Base-by-base conservation (phyloP, 2,113 vertebrate genomes). In the Gymnogyps californianus region DNA sequence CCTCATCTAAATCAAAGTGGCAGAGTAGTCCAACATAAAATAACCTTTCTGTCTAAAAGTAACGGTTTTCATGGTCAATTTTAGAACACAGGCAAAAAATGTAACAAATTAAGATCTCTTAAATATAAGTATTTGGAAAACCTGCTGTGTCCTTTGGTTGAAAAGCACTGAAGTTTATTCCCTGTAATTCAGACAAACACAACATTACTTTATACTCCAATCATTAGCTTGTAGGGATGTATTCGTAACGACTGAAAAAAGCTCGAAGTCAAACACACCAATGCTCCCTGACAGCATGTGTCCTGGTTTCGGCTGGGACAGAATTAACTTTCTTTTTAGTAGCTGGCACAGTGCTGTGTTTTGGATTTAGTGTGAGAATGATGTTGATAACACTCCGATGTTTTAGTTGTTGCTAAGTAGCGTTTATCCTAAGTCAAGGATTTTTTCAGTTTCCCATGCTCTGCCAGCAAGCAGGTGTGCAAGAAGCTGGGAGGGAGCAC, bases 231-330 rank as follows among this genome's bases (percentile, higher is more conserved):
- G 3, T 7, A 22, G 34, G 42, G 51, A 8, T 0, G 3, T 21
- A 15, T 7, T 4, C 9, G 69, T 29, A 42, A 19, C 4, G 34
- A 13, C 21, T 5, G 62, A 6, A 4, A 16, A 3, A 24, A 69
- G n/a, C 51, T 72, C 75, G n/a, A 18, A 46, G 24, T 3, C 40
- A 12, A 14, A 76, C 8, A 40, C 16, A 11, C 4, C 16, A 13
- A 0, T 2, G 12, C 13, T 16, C 13, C 47, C 38, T 16, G 29
- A 20, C 72, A 42, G 21, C 47, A 1, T 0, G 3, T 5, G 13
- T 26, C 22, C 34, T 54, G 51, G 38, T 8, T 38, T 38, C 38
- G 38, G 38, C 38, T 38, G 38, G 38, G 38, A 38, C 8, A 38
- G 38, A 38, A n/a, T n/a, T n/a, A n/a, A n/a, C n/a, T n/a, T n/a